These are phyloP conservation scores for Xyrichtys novacula DNA, from an alignment of 2,797 vertebrate species.

Conservation along the genomic window DNA sequence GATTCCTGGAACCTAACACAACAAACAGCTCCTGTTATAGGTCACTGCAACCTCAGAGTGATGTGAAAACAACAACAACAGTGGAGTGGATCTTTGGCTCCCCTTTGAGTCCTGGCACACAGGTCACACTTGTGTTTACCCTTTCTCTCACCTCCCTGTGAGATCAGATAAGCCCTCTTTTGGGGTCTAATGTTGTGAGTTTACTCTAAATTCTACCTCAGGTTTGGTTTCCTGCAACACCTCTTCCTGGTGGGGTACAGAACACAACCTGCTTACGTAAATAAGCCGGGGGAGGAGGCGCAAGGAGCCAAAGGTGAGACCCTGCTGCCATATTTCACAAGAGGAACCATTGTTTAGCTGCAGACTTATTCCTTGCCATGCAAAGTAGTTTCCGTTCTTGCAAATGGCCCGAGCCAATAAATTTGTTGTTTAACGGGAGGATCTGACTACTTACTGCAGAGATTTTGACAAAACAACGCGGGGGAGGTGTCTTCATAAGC, in stretches of 20 bases:
- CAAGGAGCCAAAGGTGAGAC: slow-evolving; percentile 83
- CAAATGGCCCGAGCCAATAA: slow-evolving; percentile 69
- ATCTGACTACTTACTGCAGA: slow-evolving; percentile 56
- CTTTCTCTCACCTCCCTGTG: slow-evolving; percentile 53
- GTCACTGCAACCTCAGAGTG: slow-evolving; percentile 44
- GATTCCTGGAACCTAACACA: slow-evolving; percentile 44
- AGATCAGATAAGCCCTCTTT: slow-evolving; percentile 62
- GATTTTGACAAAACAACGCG: slow-evolving; percentile 50
- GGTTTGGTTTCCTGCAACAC: slow-evolving; percentile 83
- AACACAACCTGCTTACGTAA: slow-evolving; percentile 84
- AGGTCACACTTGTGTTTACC: slow-evolving; percentile 62
- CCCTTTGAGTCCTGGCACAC: slow-evolving; percentile 43
- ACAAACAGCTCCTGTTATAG: slow-evolving; percentile 28
- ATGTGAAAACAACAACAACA: slow-evolving; percentile 53
- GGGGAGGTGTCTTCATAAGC: slow-evolving; percentile 43
- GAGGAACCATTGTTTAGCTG: slow-evolving; percentile 82
- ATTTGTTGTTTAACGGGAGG: slow-evolving; percentile 70
- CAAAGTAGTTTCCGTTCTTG: slow-evolving; percentile 80
- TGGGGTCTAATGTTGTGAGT: slow-evolving; percentile 70
- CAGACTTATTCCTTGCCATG: slow-evolving; percentile 76
- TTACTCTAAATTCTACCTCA: slow-evolving; percentile 71
- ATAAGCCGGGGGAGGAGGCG: slow-evolving; percentile 79
- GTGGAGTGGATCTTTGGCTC: slow-evolving; percentile 32
- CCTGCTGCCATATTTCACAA: slow-evolving; percentile 83
- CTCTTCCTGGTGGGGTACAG: slow-evolving; percentile 84